Evolutionary conservation across 2,797 vertebrate genomes (phyloP).

Genomic region (Myotis vivesi): DNA sequence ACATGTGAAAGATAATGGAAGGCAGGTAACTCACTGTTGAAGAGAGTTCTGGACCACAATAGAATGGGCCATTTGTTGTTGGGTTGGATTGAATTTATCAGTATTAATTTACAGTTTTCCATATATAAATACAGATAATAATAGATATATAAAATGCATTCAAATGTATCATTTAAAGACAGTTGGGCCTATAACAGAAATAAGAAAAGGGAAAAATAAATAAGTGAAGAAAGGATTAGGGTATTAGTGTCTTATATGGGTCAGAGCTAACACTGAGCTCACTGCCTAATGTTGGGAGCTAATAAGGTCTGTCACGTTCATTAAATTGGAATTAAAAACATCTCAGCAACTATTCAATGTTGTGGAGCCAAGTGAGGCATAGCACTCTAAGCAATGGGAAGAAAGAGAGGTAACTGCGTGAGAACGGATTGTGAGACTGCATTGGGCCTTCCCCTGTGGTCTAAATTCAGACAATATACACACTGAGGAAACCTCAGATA

Average conservation of each 20-base stretch:
- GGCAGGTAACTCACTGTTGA: background rate
- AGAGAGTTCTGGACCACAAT: background rate
- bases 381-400: background rate
- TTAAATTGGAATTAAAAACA: background rate
- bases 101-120: background rate
- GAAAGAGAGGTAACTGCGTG: background rate
- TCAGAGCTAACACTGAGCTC: background rate
- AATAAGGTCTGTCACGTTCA: background rate
- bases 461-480: background rate
- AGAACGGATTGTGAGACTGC: background rate
- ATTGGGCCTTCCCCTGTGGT: background rate
- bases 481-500: background rate
- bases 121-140: background rate
- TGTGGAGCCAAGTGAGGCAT: background rate
- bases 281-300: background rate
- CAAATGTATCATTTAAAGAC: background rate
- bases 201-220: background rate
- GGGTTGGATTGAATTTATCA: background rate
- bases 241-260: background rate
- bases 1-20: background rate
- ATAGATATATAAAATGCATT: constrained; percentile 9
- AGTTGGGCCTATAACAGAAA: background rate
- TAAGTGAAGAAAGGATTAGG: background rate
- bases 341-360: background rate
- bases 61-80: background rate